Evolutionary conservation across 2,888 invertebrate genomes (phyloP), one percentile per base, ranked within the genome.

Genomic region (Melikaiella ostensackeni): DNA sequence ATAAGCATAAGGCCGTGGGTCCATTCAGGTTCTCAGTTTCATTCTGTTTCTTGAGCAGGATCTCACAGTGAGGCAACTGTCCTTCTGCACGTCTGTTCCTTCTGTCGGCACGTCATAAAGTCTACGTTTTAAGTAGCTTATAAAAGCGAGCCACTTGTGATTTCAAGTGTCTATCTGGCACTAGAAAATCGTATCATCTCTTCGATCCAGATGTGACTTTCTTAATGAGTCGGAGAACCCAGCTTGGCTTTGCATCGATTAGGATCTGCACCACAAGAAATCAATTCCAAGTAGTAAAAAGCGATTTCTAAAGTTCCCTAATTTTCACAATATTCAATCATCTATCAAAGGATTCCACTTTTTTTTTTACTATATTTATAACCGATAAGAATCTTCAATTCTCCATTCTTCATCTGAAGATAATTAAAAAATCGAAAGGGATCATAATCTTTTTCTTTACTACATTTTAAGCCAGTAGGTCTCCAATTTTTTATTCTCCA

Each of bases 41-140:
- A 50, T 70, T 55, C 70, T 50, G 9, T 30, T 50, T 70, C 30
- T 50, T 24, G 42, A 66, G 8, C 9, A 42, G 11, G 19, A 77
- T 80, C 74, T 59, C 63, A 82, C 80, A 82, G 79, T 77, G 76
- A 76, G 38, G 46, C 75, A 38, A 77, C 78, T 82, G 82, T 82
- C 76, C 78, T 77, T 78, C 33, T 61, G 63, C 27, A 13, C 63
- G 77, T 64, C 66, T 77, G 77, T 70, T 55, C 70, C 38, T 57
- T 61, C 76, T 80, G 80, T 82, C 81, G 83, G 83, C 81, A 80
- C 81, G 73, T 83, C 77, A 75, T 83, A 83, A 83, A 83, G 83
- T 75, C 79, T 77, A 77, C 77, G 74, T 46, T 75, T 75, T 82
- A 79, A 83, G 83, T 83, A 79, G 57, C 76, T 73, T 79, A 81